Conservation (phyloP, 2,797 vertebrate species). For the Austrolebias charrua region DNA sequence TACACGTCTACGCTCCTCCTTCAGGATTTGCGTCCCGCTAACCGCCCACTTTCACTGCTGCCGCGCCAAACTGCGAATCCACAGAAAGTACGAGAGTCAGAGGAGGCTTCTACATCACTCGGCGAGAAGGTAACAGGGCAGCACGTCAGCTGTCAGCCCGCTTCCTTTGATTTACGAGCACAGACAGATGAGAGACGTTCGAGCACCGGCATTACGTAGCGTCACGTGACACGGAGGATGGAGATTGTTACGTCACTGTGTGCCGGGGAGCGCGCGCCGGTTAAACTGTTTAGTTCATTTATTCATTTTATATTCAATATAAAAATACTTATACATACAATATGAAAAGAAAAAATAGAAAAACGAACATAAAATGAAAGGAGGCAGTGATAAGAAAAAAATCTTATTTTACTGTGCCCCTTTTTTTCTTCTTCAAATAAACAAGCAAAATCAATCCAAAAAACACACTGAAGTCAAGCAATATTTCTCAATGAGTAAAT, state of each 20-base stretch:
- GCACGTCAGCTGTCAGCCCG: background rate
- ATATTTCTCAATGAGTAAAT: too few species aligned
- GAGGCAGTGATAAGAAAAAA: too few species aligned
- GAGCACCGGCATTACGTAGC: conserved; percentile 39
- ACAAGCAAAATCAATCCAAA: too few species aligned
- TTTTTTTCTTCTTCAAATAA: too few species aligned
- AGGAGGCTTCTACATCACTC: conserved; percentile 67
- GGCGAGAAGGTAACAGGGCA: conserved; percentile 59
- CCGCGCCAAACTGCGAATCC: conserved; percentile 58
- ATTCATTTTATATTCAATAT: too few species aligned
- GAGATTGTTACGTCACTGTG: conserved; percentile 47
- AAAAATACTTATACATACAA: too few species aligned
- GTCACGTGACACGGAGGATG: conserved; percentile 59
- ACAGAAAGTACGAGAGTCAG: conserved; percentile 68
- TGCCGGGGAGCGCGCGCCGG: conserved; percentile 25
- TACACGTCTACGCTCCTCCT: conserved; percentile 76
- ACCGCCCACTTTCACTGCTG: conserved; percentile 63
- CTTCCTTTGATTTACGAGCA: background rate
- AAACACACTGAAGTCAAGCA: too few species aligned
- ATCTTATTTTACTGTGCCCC: too few species aligned
- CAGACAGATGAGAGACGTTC: conserved; percentile 26
- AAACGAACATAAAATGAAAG: too few species aligned
- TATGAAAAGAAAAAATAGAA: too few species aligned
- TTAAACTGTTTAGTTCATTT: too few species aligned
- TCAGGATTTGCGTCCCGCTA: conserved; percentile 70